Evolutionary conservation across 1,140 invertebrate species (phyloP).

Genomic region (Drosophila melanogaster): DNA sequence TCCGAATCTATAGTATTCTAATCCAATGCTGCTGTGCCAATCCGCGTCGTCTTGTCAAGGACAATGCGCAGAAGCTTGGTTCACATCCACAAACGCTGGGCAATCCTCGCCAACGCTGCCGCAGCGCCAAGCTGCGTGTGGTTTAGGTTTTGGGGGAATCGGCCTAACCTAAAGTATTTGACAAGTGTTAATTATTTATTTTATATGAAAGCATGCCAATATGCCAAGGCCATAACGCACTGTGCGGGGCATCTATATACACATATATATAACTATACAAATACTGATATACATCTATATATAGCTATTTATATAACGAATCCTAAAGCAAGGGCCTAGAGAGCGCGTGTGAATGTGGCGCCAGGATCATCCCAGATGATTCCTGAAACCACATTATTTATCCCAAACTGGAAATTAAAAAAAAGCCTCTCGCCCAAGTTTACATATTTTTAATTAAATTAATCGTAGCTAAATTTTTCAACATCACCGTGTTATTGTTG

Average conservation of each 20-base stretch:
- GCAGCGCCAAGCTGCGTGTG: slow-evolving; percentile 41
- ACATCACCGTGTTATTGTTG: slow-evolving; percentile 80
- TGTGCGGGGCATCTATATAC: slow-evolving; percentile 31
- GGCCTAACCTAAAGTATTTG: slow-evolving; percentile 51
- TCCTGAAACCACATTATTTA: slow-evolving; percentile 9
- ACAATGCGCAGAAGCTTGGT: slow-evolving; percentile 4
- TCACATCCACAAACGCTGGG: background rate
- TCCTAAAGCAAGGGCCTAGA: slow-evolving; percentile 1
- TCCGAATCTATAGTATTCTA: slow-evolving; percentile 65
- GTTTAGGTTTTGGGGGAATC: slow-evolving; percentile 9
- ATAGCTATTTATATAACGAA: slow-evolving; percentile 30
- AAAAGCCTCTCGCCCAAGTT: slow-evolving; percentile 8
- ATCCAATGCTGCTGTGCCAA: slow-evolving; percentile 52
- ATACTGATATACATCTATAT: slow-evolving; percentile 11
- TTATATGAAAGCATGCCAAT: slow-evolving; percentile 44
- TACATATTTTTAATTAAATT: slow-evolving; percentile 70
- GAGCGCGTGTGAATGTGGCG: background rate
- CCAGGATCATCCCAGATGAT: slow-evolving; percentile 18
- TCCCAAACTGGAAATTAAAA: slow-evolving; percentile 16
- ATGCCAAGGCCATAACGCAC: slow-evolving; percentile 15
- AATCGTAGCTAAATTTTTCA: slow-evolving; percentile 73
- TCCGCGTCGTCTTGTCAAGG: slow-evolving; percentile 28
- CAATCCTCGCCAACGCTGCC: slow-evolving; percentile 23
- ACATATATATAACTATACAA: slow-evolving; percentile 31
- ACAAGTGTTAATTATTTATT: slow-evolving; percentile 72